Evolutionary conservation across 2,113 vertebrate genomes (phyloP).

Genomic region (Trematomus loennbergii): DNA sequence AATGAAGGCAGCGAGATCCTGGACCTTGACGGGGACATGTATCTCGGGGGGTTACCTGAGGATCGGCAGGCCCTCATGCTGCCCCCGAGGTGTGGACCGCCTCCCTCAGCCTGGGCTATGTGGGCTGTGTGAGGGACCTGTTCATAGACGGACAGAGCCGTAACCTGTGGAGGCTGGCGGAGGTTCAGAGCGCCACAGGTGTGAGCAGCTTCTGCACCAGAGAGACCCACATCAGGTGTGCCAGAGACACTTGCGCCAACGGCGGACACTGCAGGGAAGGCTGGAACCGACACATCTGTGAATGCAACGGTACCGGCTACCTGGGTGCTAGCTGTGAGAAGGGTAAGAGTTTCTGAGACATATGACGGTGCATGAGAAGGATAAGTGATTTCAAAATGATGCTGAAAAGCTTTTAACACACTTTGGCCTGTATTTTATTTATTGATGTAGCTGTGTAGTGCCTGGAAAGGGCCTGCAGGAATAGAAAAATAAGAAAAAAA

Average conservation of each 20-base stretch:
- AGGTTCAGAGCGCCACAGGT: conserved; percentile 85
- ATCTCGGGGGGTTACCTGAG: conserved; percentile 92
- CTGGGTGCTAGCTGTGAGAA: conserved; percentile 89
- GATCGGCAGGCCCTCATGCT: conserved; percentile 84
- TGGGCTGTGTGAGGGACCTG: conserved; percentile 93
- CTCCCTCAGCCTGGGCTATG: conserved; percentile 89
- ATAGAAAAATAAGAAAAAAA: conserved; percentile 32
- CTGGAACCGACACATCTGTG: conserved; percentile 94
- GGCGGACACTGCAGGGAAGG: conserved; percentile 90
- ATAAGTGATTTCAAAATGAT: conserved; percentile 41
- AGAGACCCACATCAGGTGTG: conserved; percentile 89
- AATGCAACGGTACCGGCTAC: conserved; percentile 91
- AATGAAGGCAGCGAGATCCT: conserved; percentile 94
- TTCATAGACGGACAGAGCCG: conserved; percentile 93
- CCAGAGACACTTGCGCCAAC: conserved; percentile 87
- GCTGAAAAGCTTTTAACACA: conserved; percentile 68
- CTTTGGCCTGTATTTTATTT: conserved; percentile 68
- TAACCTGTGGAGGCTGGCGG: conserved; percentile 89
- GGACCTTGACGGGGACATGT: conserved; percentile 93
- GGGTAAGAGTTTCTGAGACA: conserved; percentile 79
- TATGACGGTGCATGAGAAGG: neutral
- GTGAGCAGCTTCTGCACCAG: conserved; percentile 90
- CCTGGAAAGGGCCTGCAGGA: conserved; percentile 40
- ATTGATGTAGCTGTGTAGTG: conserved; percentile 41
- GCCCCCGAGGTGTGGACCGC: conserved; percentile 93